Evolutionary conservation across 2,888 invertebrate genomes (phyloP).

Genomic region (Aleiodes testaceus): DNA sequence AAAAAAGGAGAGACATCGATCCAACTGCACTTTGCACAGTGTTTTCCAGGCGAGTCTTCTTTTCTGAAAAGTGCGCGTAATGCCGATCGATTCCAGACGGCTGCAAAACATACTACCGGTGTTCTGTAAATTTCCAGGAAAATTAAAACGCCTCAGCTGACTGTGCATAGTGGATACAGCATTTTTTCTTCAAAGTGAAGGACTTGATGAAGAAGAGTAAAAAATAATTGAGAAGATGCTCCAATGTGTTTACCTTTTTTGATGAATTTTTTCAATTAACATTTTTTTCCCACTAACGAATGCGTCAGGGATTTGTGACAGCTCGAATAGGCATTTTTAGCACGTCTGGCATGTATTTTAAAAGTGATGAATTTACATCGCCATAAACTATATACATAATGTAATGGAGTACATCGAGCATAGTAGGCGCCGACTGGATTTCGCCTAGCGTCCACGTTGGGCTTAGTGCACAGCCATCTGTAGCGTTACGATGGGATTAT

Average conservation of each 20-base stretch:
- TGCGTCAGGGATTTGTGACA: not conserved
- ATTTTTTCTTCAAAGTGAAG: too few species aligned
- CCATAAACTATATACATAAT: conserved; percentile 29
- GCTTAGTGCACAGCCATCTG: conserved; percentile 58
- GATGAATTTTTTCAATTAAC: not conserved
- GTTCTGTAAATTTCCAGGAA: conserved; percentile 10
- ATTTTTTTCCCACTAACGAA: not conserved
- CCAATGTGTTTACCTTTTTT: not conserved
- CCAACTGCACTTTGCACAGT: too few species aligned
- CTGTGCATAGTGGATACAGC: not conserved
- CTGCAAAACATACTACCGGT: conserved; percentile 16
- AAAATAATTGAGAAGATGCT: too few species aligned
- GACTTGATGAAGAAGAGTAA: too few species aligned
- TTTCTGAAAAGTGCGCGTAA: not conserved
- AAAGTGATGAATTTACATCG: conserved; percentile 18
- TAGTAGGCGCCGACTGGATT: conserved; percentile 32
- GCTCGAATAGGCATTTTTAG: not conserved
- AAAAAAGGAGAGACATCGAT: too few species aligned
- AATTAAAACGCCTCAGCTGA: conserved; percentile 24
- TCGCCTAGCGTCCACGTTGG: conserved; percentile 36
- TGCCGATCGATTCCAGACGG: conserved; percentile 9
- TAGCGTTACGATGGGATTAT: conserved; percentile 59
- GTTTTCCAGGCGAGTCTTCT: not conserved
- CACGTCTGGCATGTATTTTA: not conserved
- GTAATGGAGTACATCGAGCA: conserved; percentile 33